Evolutionary conservation across 2,888 invertebrate species (phyloP).

Genomic region (Seira musarum): DNA sequence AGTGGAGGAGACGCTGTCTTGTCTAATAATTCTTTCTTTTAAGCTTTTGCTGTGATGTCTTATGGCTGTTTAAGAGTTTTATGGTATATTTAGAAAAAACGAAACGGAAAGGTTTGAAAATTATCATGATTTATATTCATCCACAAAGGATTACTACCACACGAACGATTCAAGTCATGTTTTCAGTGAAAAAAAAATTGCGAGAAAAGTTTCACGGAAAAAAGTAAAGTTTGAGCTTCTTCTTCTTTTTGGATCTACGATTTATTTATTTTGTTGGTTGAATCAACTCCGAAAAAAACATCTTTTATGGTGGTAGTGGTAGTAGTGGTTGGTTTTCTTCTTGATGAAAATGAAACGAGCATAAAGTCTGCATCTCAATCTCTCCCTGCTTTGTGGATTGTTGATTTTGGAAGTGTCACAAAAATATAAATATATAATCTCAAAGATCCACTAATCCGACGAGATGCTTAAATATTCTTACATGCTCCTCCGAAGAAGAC

Average conservation of each 20-base stretch:
- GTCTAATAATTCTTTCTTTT: slow-evolving; percentile 56
- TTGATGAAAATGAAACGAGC: slow-evolving; percentile 31
- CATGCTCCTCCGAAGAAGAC: not conserved
- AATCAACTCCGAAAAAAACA: slow-evolving; percentile 33
- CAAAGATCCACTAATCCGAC: slow-evolving; percentile 59
- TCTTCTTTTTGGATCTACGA: slow-evolving; percentile 29
- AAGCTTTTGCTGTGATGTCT: slow-evolving; percentile 58
- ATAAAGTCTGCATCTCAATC: slow-evolving; percentile 7
- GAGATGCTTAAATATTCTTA: no score
- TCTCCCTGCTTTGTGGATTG: slow-evolving; percentile 44
- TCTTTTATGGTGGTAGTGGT: slow-evolving; percentile 22
- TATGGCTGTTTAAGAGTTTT: slow-evolving; percentile 62
- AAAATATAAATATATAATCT: slow-evolving; percentile 64
- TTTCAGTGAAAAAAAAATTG: not conserved
- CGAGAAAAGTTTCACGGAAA: slow-evolving; percentile 9
- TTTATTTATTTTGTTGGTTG: slow-evolving; percentile 26
- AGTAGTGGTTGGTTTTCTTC: slow-evolving; percentile 42
- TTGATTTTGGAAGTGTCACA: slow-evolving; percentile 66
- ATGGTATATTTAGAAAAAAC: slow-evolving; percentile 50
- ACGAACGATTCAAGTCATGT: slow-evolving; percentile 31
- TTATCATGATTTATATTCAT: slow-evolving; percentile 61
- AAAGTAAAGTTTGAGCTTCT: slow-evolving; percentile 20
- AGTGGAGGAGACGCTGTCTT: slow-evolving; percentile 19
- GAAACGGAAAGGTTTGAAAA: slow-evolving; percentile 57
- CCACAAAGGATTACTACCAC: slow-evolving; percentile 55